Evolutionary conservation across 2,888 invertebrate genomes (phyloP), one percentile per base, ranked within the genome.

Genomic region (Polydesmus complanatus): DNA sequence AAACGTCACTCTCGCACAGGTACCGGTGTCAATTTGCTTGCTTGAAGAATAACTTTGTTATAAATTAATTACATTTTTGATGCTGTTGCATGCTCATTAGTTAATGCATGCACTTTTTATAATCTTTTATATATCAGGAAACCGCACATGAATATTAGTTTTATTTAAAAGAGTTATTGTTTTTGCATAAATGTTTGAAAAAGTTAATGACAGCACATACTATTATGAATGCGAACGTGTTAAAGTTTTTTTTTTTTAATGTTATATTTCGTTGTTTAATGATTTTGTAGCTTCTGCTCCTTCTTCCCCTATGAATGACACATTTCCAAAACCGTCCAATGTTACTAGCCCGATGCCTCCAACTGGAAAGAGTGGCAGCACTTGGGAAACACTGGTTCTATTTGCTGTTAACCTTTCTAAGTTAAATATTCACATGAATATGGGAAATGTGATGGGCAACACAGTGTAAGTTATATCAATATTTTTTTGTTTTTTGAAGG

Each of bases 391-490:
- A 2, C 77, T 95, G 57, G 96, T 97, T 2, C 78, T 97, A 61
- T 94, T 96, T 77, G 92, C 93, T 0, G 87, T 97, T 51, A 95
- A 96, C 78, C 92, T 97, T 73, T 92, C 94, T 54, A 85, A 89
- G 69, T 80, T 98, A 58, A 95, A 96, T 74, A 91, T 98, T 11
- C 91, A 93, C 72, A 96, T 97, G 87, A 97, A 97, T 75, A 98
- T 98, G 94, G 95, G 96, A 51, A 97, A 97, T 72, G 95, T 97
- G 0, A 97, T 98, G 94, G 97, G 98, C 18, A 95, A 95, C 72
- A 95, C 96, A 62, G 83, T 83, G 83, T 88, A 74, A 78, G 79
- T 77, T n/a, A 62, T 63, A 58, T 49, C 66, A 66, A 22, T 18
- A 2, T n/a, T 11, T 50, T 19, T 51, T n/a, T 56, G 49, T 19